Base-by-base conservation (phyloP, 2,113 vertebrate genomes). In the Pelodiscus sinensis region DNA sequence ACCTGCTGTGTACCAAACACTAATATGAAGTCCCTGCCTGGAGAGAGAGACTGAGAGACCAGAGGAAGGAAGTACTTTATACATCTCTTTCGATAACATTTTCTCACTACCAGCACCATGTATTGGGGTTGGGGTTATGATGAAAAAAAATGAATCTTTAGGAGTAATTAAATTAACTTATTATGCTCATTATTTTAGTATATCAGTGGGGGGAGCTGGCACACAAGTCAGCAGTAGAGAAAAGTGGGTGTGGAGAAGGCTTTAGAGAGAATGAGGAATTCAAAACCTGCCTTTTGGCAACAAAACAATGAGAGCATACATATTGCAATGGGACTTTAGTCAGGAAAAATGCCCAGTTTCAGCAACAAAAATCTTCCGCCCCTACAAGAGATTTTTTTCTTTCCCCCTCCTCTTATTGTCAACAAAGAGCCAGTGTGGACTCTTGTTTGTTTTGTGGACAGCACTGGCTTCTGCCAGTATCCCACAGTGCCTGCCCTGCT, bases 171-270 rank as follows among this genome's bases (percentile, higher is more conserved):
- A 88, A 57, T 80, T 57, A 7, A 71, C 79, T 60, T 50, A 31
- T 2, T 2, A 0, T 57, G 1, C 15, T 84, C 57, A 27, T 71
- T 51, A 22, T 80, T 15, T 78, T 9, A 3, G 15, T 78, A 29
- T 9, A 44, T 84, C 65, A 75, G 35, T 22, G 52, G 1, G 12
- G 90, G 21, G 82, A n/a, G 19, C 10, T 35, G 81, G 24, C 55
- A 68, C 0, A 0, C 19, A 38, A 65, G 27, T 52, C 50, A 35
- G 56, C 52, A 87, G 15, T 0, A 13, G 50, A 9, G 44, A 92
- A 90, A 71, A 2, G 3, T 71, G 94, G 93, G 73, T 2, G 12
- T 79, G 50, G 21, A 50, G n/a, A 18, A 51, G 88, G 65, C 92
- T 3, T 62, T 35, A n/a, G 86, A 94, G 73, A 75, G 86, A 78